phyloP scores from a whole-genome alignment of 2,797 vertebrate species.

The Lutjanus campechanus region DNA sequence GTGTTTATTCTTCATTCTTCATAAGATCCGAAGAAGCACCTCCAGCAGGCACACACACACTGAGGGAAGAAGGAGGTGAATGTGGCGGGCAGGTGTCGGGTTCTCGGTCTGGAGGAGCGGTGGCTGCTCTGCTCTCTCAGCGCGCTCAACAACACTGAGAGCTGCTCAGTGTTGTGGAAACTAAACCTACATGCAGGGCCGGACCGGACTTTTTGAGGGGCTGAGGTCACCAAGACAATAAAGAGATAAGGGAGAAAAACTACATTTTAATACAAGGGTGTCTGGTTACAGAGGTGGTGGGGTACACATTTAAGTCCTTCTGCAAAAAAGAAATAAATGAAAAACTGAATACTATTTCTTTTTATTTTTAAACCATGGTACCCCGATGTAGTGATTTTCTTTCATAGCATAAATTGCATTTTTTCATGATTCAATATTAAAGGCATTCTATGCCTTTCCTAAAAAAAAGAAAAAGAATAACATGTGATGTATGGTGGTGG shows the following conservation, averaged over 20 bases:
- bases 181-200: not conserved
- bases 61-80: not conserved
- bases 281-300: not conserved
- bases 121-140: not conserved
- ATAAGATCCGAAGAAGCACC: not conserved
- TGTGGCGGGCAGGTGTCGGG: conserved; percentile 48
- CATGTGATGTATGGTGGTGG: too few species aligned
- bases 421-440: too few species aligned
- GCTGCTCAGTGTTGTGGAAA: not conserved
- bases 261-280: not conserved
- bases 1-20: conserved; percentile 59
- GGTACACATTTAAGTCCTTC: not conserved
- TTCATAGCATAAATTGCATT: not conserved
- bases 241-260: not conserved
- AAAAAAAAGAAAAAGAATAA: too few species aligned
- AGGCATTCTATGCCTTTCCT: too few species aligned
- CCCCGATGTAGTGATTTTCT: not conserved
- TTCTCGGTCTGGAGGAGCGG: not conserved
- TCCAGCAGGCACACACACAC: not conserved
- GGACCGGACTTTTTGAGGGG: not conserved
- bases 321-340: not conserved
- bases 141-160: not conserved
- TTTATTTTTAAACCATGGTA: not conserved
- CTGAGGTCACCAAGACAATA: not conserved
- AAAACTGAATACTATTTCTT: not conserved